Conservation (phyloP, 2,888 invertebrate species). For the Pollenia labialis region DNA sequence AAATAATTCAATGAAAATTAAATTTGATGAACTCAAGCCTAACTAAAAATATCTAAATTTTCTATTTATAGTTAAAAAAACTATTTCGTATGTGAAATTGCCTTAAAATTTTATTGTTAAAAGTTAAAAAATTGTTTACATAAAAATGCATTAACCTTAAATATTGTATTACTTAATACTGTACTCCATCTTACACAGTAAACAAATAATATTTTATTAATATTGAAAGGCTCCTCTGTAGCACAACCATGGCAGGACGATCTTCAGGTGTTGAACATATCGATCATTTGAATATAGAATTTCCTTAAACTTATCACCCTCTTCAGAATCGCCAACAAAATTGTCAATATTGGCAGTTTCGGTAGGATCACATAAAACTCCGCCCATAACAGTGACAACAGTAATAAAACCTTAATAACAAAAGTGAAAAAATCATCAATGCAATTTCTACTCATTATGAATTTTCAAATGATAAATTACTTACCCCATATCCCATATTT, state of each 20-base stretch:
- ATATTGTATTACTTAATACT: too few relatives aligned
- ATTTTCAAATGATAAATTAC: background rate
- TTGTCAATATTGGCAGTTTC: conserved; percentile 75
- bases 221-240: conserved; percentile 75
- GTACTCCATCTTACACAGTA: too few relatives aligned
- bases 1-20: too few relatives aligned
- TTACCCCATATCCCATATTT: conserved; percentile 77
- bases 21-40: too few relatives aligned
- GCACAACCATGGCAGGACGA: conserved; percentile 77
- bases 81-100: too few relatives aligned
- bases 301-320: conserved; percentile 66
- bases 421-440: background rate
- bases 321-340: conserved; percentile 66
- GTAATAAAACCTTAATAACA: conserved; percentile 69
- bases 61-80: too few relatives aligned
- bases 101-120: too few relatives aligned
- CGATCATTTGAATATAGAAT: conserved; percentile 72
- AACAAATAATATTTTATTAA: background rate
- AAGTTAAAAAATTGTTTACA: too few relatives aligned
- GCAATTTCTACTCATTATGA: background rate
- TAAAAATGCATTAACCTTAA: too few relatives aligned
- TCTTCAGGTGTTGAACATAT: conserved; percentile 76
- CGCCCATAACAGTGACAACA: conserved; percentile 68
- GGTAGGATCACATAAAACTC: conserved; percentile 77
- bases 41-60: too few relatives aligned